A percentile compares a stretch with the other conserved stretches of the same genome.
phyloP scores from a whole-genome alignment of 92 coral and sea anemone species.

The Heteractis magnifica region DNA sequence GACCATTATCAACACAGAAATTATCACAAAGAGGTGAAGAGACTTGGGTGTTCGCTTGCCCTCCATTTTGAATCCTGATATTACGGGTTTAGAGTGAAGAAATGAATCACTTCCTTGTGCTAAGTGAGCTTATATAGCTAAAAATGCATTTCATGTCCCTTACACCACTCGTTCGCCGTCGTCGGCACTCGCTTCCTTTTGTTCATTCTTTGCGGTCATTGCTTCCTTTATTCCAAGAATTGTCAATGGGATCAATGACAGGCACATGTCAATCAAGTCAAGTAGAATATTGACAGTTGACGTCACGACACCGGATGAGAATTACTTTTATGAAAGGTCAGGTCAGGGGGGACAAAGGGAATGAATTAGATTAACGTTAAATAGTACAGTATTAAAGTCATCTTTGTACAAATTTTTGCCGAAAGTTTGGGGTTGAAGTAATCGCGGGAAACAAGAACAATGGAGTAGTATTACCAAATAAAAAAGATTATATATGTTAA shows the following conservation, averaged over 20 bases:
- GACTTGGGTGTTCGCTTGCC: constrained; percentile 28
- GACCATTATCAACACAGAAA: constrained; percentile 46
- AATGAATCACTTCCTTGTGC: constrained; percentile 16
- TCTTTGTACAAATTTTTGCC: no score
- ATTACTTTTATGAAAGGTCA: background rate
- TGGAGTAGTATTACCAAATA: no score
- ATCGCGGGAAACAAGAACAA: no score
- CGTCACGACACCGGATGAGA: background rate
- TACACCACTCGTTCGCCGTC: constrained; percentile 13
- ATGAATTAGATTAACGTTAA: background rate
- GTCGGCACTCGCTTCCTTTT: constrained; percentile 28
- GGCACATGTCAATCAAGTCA: constrained; percentile 40
- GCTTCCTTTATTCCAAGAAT: constrained; percentile 38
- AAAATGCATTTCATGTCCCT: background rate
- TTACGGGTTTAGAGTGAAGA: background rate
- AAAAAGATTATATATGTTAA: no score
- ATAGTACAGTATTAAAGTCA: no score
- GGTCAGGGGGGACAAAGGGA: background rate
- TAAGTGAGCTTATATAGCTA: background rate
- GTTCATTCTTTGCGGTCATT: constrained; percentile 22
- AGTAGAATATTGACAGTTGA: background rate
- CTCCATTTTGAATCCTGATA: constrained; percentile 38
- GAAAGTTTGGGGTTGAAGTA: no score
- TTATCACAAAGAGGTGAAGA: constrained; percentile 33
- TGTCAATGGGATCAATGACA: constrained; percentile 4